These are phyloP conservation scores for Ondatra zibethicus DNA, from an alignment of 2,113 vertebrate species.

Conservation along the genomic window DNA sequence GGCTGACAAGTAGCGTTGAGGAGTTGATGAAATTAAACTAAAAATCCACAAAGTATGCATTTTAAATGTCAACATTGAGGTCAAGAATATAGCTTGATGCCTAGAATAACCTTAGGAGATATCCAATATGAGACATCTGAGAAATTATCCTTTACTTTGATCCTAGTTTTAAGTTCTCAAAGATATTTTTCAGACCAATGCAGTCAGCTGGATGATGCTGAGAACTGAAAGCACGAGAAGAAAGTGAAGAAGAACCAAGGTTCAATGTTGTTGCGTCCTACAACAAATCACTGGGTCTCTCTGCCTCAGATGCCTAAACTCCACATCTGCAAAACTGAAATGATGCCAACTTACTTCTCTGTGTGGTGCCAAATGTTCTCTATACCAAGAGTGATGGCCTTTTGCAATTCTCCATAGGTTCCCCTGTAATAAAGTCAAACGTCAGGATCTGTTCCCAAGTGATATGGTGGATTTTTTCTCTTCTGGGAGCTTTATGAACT, in stretches of 20 bases:
- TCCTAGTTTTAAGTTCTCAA: background rate
- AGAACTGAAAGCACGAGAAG: background rate
- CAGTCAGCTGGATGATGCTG: background rate
- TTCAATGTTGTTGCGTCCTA: background rate
- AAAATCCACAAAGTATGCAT: background rate
- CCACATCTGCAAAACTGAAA: background rate
- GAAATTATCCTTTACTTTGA: background rate
- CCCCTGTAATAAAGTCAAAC: conserved; percentile 54
- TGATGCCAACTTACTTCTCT: background rate
- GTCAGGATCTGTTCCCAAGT: conserved; percentile 36
- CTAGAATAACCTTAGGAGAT: background rate
- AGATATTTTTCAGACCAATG: background rate
- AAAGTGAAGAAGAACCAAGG: background rate
- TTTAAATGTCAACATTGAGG: conserved; percentile 19
- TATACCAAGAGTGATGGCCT: background rate
- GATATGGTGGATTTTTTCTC: background rate
- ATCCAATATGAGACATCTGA: background rate
- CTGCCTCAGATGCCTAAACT: background rate
- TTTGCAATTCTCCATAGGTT: conserved; percentile 17
- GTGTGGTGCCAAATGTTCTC: conserved; percentile 2
- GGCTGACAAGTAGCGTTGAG: background rate
- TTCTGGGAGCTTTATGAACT: conserved; percentile 47
- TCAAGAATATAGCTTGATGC: background rate
- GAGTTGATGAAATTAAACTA: background rate
- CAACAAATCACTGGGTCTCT: background rate